Evolutionary conservation across 2,797 vertebrate species (phyloP).

Genomic region (Rhabdomys pumilio): DNA sequence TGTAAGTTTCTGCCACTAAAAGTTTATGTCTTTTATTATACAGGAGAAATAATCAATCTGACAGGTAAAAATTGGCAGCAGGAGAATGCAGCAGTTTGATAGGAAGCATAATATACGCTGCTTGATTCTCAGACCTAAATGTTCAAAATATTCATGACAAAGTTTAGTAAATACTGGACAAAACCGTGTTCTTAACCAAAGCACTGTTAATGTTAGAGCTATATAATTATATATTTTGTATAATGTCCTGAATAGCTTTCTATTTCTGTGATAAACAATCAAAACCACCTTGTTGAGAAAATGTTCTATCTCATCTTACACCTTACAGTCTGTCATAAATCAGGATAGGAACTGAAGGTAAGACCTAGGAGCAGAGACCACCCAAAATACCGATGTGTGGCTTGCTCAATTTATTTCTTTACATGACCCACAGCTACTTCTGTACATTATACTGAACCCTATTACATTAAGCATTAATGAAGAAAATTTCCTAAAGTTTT

Average conservation of each 20-base stretch:
- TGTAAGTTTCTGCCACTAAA: neutral
- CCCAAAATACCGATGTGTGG: neutral
- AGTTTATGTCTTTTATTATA: neutral
- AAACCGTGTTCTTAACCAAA: neutral
- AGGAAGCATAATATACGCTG: neutral
- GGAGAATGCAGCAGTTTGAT: neutral
- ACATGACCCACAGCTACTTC: no score
- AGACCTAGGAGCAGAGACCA: neutral
- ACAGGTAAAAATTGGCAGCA: neutral
- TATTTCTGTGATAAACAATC: neutral
- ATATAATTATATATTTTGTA: neutral
- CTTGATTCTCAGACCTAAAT: neutral
- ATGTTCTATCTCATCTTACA: neutral
- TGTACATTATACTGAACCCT: neutral
- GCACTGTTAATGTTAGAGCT: neutral
- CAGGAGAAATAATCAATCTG: neutral
- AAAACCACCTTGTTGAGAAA: neutral
- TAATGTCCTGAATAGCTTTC: neutral
- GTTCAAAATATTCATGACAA: slow-evolving; percentile 4
- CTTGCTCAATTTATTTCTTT: neutral
- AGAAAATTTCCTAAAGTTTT: neutral
- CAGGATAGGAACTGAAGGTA: neutral
- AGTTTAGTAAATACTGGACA: neutral
- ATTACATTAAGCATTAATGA: neutral
- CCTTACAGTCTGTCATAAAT: neutral